Conservation (phyloP, 2,797 vertebrate genomes). For the Thalassophryne amazonica region DNA sequence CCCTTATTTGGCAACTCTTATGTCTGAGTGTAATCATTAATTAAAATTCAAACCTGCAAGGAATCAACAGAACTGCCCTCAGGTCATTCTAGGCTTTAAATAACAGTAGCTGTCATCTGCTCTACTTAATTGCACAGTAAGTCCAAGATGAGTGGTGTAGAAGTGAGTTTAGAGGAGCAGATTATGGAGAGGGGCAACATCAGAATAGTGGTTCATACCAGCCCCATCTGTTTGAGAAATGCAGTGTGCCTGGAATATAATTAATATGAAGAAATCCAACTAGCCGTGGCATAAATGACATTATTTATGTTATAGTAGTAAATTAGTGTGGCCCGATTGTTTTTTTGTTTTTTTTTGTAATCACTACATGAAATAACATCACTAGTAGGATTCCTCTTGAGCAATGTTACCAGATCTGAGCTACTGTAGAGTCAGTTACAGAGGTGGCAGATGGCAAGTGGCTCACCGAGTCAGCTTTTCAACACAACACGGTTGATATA, state of each 20-base stretch:
- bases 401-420: neutral
- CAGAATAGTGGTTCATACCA: neutral
- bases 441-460: neutral
- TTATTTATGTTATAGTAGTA: neutral
- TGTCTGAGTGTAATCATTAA: slow-evolving; percentile 22
- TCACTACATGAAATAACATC: neutral
- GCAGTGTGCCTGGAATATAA: neutral
- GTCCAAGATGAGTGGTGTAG: slow-evolving; percentile 25
- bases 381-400: neutral
- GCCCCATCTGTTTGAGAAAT: neutral
- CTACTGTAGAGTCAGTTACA: neutral
- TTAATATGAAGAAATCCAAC: neutral
- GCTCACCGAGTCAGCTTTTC: neutral
- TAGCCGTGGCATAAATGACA: neutral
- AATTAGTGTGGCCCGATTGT: too few species aligned
- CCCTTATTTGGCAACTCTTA: neutral
- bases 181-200: neutral
- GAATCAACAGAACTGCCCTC: slow-evolving; percentile 34
- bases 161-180: slow-evolving; percentile 1
- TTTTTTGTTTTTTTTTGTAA: neutral
- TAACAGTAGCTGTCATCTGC: slow-evolving; percentile 5
- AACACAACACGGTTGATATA: neutral
- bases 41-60: slow-evolving; percentile 17
- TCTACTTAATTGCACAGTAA: slow-evolving; percentile 17
- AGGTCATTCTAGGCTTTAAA: slow-evolving; percentile 11